A percentile compares a stretch with the other conserved stretches of the same genome.
These are phyloP conservation scores for Cheilosia impressa DNA, from an alignment of 2,888 invertebrate species.

Conservation along the genomic window DNA sequence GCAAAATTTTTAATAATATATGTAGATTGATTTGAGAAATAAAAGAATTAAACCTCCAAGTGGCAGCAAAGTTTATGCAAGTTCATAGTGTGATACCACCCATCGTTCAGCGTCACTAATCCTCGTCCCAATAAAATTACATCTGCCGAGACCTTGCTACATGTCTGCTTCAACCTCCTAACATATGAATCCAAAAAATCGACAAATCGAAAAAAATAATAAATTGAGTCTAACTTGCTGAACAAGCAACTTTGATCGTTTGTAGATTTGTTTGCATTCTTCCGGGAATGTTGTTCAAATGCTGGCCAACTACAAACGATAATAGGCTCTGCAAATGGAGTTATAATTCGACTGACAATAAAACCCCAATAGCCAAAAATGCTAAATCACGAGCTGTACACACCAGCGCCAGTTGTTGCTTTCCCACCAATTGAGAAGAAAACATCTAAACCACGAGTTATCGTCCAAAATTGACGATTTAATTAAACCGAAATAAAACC, in stretches of 20 bases:
- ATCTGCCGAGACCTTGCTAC: too few species aligned
- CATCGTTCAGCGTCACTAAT: neutral
- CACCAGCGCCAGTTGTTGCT: neutral
- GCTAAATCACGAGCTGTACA: slow-evolving; percentile 34
- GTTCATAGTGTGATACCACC: neutral
- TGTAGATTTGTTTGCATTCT: neutral
- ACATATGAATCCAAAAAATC: too few species aligned
- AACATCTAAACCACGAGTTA: slow-evolving; percentile 34
- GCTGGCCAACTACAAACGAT: neutral
- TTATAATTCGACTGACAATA: slow-evolving; percentile 31
- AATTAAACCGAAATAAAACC: slow-evolving; percentile 45
- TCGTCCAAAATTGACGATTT: slow-evolving; percentile 33
- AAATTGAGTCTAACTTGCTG: too few species aligned
- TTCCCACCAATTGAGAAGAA: neutral
- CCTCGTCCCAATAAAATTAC: neutral
- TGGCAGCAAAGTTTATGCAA: neutral
- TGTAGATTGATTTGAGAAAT: too few species aligned
- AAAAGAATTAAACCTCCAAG: too few species aligned
- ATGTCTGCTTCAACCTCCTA: too few species aligned
- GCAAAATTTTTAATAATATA: too few species aligned
- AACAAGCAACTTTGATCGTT: too few species aligned
- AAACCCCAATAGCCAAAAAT: slow-evolving; percentile 28
- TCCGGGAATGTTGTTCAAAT: neutral
- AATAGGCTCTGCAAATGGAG: neutral
- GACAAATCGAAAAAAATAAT: too few species aligned